phyloP scores from a whole-genome alignment of 2,888 invertebrate genomes.

The Actias luna region DNA sequence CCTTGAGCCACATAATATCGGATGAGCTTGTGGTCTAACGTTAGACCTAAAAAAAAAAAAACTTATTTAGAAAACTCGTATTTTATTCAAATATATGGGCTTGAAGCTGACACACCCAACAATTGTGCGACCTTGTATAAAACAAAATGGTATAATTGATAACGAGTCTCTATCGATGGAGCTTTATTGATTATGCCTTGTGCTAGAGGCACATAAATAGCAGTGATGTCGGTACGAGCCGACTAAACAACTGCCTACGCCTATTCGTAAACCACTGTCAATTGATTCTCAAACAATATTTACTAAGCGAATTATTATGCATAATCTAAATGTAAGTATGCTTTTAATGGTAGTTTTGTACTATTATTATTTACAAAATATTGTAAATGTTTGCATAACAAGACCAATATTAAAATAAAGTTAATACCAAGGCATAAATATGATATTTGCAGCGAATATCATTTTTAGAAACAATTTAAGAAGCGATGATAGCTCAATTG shows the following conservation, averaged over 20 bases:
- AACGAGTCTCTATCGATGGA: conserved; percentile 19
- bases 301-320: background rate
- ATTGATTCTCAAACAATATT: conserved; percentile 12
- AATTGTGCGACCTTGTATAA: background rate
- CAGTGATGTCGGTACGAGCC: conserved; percentile 26
- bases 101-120: background rate
- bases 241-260: conserved; percentile 27
- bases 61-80: too few species aligned
- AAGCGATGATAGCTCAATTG: too few species aligned
- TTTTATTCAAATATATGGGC: background rate
- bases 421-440: too few species aligned
- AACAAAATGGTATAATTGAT: background rate
- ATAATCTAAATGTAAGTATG: background rate
- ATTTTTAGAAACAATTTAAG: too few species aligned
- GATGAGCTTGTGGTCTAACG: too few species aligned
- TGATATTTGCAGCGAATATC: too few species aligned
- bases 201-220: conserved; percentile 28
- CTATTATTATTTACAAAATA: background rate
- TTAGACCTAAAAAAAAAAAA: too few species aligned
- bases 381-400: background rate
- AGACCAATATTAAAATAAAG: too few species aligned
- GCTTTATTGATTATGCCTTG: conserved; percentile 23
- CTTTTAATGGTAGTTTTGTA: background rate
- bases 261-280: conserved; percentile 27
- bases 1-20: too few species aligned